Base-by-base conservation (phyloP, 2,113 vertebrate species). In the Hippoglossus stenolepis region DNA sequence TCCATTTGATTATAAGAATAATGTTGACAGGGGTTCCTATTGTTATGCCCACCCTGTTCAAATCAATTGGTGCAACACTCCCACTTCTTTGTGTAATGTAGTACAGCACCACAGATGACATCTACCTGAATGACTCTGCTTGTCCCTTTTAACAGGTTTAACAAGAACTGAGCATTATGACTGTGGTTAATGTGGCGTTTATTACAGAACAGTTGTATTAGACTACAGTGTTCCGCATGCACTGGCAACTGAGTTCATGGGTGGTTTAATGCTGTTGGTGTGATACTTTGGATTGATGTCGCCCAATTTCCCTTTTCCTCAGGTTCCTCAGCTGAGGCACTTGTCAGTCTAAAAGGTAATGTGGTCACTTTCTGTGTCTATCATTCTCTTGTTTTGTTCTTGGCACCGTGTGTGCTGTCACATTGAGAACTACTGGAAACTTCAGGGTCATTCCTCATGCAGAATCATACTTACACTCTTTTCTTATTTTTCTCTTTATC, bases 311-410 rank as follows among this genome's bases (percentile, higher is more conserved):
- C 71, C 70, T 90, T 87, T 75, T 87, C 71, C 94, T 38, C 88
- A 99, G 97, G 97, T 93, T 98, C 98, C 89, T 98, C 98, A 75
- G 98, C 97, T 88, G 98, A 99, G 95, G 98, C 97, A 71, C 97
- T 99, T 68, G 98, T 99, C 91, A 98, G 98, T 92, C 95, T 99
- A 65, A 99, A 98, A 97, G 98, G 98, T 99, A 95, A 23, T 61
- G 83, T 75, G 24, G 7, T 18, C 49, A 62, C 6, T 47, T 59
- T 61, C 12, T 82, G n/a, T 71, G 71, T 57, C 21, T 38, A 21
- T 58, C 8, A 63, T 62, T 24, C 21, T 73, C n/a, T 57, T 40
- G n/a, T 40, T 43, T 60, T 51, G 15, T 66, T 65, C 35, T 60
- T 79, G 58, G 21, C 5, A 15, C 17, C 47, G 24, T 28, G 12